Evolutionary conservation across 2,888 invertebrate genomes (phyloP), one percentile per base, ranked within the genome.

Genomic region (Blomia tropicalis): DNA sequence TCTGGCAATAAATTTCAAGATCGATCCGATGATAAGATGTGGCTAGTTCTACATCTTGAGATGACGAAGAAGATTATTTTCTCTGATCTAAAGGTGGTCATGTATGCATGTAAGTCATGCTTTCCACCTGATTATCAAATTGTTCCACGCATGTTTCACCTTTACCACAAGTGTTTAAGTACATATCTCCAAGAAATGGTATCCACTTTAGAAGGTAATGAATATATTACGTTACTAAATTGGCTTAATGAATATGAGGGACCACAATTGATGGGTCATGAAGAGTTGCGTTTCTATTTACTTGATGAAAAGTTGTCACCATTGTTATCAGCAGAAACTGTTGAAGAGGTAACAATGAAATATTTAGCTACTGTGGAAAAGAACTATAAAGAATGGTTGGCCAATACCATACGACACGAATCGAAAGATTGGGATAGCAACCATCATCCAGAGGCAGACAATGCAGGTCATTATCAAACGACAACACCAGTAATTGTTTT

Each of bases 61-160:
- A 77, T 85, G 43, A 85, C 85, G 0, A 78, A 93, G 43, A 85
- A 86, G 70, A 78, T 91, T 7, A 86, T 93, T 69, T 75, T 92
- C 4, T 91, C 93, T 72, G 93, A 95, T 75, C 76, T 95, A 66
- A 78, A 87, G 66, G 90, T 95, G 0, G 87, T 90, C 0, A 91
- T 91, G 71, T 86, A 85, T 0, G 76, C 89, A 0, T 89, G 88
- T 70, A 82, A 86, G 4, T 91, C 91, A 0, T 93, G 93, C 72
- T 98, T 98, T 74, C 98, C 96, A 1, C 89, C 92, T 0, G 82
- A 85, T 67, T 98, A 93, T 69, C 83, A 92, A 70, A 95, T 98
- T 67, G 84, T 91, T 58, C 83, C 86, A 70, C 83, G 83, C 74
- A 95, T 87, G 74, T 85, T 95, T 0, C 79, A 82, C 69, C 90